phyloP scores from a whole-genome alignment of 2,113 vertebrate species.

The Datnioides undecimradiatus region DNA sequence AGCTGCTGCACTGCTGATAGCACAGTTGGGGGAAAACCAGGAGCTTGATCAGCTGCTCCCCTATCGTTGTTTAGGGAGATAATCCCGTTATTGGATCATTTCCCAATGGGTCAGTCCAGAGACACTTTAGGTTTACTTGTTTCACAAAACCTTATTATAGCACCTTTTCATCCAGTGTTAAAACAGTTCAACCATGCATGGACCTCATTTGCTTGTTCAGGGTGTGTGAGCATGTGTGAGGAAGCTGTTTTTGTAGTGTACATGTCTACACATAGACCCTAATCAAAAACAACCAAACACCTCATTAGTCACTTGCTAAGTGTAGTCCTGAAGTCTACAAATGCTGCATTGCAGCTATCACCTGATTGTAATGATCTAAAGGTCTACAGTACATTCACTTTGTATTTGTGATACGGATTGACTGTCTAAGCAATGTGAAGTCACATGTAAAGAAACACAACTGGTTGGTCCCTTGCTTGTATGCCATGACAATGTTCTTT shows the following conservation, averaged over 20 bases:
- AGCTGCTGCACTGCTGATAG: conserved; percentile 39
- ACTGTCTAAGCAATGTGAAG: neutral
- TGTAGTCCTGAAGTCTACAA: neutral
- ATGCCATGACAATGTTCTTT: neutral
- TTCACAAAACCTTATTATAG: neutral
- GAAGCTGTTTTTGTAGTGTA: neutral
- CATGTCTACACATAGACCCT: neutral
- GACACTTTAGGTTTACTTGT: neutral
- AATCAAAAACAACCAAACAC: neutral
- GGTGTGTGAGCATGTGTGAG: neutral
- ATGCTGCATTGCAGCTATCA: neutral
- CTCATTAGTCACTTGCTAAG: neutral
- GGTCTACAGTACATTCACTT: neutral
- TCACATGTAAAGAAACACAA: neutral
- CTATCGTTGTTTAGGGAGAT: neutral
- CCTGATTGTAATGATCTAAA: neutral
- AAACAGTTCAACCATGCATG: neutral
- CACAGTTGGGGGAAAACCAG: conserved; percentile 3
- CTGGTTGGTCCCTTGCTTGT: neutral
- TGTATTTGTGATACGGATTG: neutral
- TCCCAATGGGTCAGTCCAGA: neutral
- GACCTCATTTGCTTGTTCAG: neutral
- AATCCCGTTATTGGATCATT: neutral
- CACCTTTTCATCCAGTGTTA: neutral
- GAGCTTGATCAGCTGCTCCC: neutral